These are phyloP conservation scores for Drosophila bunnanda DNA, from an alignment of 2,888 invertebrate genomes.

Conservation along the genomic window DNA sequence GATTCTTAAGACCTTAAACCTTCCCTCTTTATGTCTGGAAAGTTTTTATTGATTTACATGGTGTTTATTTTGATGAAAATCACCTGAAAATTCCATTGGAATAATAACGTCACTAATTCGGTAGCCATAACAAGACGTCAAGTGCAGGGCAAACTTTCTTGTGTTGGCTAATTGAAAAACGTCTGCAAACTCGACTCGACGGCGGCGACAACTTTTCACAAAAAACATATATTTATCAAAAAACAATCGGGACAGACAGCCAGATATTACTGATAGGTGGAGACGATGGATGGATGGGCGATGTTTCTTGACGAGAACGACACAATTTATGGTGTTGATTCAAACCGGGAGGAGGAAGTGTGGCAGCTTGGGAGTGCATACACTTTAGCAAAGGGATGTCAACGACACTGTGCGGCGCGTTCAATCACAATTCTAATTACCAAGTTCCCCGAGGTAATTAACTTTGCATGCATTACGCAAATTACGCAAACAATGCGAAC, in stretches of 20 bases:
- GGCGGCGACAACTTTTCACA: slow-evolving; percentile 49
- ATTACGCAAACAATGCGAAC: slow-evolving; percentile 69
- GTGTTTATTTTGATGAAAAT: slow-evolving; percentile 15
- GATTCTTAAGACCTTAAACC: background rate
- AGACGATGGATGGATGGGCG: slow-evolving; percentile 2
- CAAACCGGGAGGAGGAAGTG: slow-evolving; percentile 17
- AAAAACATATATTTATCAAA: slow-evolving; percentile 13
- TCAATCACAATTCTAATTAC: slow-evolving; percentile 80
- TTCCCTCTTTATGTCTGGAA: slow-evolving; percentile 12
- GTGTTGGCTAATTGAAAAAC: slow-evolving; percentile 65
- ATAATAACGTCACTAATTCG: slow-evolving; percentile 23
- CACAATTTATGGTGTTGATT: slow-evolving; percentile 55
- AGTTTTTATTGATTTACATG: slow-evolving; percentile 17
- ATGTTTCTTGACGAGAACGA: slow-evolving; percentile 41
- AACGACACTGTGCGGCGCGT: slow-evolving; percentile 55
- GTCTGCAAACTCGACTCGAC: slow-evolving; percentile 61
- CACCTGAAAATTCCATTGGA: slow-evolving; percentile 14
- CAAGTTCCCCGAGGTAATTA: slow-evolving; percentile 77
- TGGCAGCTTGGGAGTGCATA: slow-evolving; percentile 1
- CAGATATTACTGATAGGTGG: slow-evolving; percentile 19
- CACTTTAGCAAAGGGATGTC: slow-evolving; percentile 28
- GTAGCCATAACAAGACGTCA: slow-evolving; percentile 14
- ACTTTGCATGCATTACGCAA: slow-evolving; percentile 79
- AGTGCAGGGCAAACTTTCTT: slow-evolving; percentile 32
- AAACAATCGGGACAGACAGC: slow-evolving; percentile 30